Conservation (phyloP, 2,888 invertebrate species). For the Byasa hedistus region DNA sequence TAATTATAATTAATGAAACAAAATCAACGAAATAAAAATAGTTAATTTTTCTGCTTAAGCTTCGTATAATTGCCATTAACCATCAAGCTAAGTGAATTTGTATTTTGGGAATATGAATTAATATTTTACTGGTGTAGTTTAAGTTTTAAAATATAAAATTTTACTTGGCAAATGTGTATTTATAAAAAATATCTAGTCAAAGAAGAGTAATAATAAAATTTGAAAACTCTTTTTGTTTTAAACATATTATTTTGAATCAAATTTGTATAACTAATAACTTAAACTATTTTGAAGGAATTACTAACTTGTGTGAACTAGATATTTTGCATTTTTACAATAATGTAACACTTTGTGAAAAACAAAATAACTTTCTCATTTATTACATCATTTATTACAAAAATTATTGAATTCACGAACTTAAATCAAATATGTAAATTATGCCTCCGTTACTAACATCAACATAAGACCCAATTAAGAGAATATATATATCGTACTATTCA, state of each 20-base stretch:
- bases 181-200: not conserved
- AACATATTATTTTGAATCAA: not conserved
- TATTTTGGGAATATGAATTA: not conserved
- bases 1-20: not conserved
- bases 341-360: not conserved
- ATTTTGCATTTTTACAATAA: constrained; percentile 16
- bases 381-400: not conserved
- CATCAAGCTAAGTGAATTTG: too few relatives aligned
- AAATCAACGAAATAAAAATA: not conserved
- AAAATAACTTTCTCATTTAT: not conserved
- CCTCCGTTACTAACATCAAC: not conserved
- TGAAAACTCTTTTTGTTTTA: not conserved
- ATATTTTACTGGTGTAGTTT: not conserved
- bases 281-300: constrained; percentile 6
- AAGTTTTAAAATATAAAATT: not conserved
- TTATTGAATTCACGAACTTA: not conserved
- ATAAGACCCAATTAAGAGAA: not conserved
- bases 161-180: not conserved
- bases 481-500: not conserved
- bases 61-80: too few relatives aligned
- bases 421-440: not conserved
- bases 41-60: too few relatives aligned
- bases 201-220: not conserved
- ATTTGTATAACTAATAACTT: not conserved
- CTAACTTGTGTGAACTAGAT: constrained; percentile 17